Conservation (phyloP, 2,888 invertebrate species). For the Ferrisia virgata region DNA sequence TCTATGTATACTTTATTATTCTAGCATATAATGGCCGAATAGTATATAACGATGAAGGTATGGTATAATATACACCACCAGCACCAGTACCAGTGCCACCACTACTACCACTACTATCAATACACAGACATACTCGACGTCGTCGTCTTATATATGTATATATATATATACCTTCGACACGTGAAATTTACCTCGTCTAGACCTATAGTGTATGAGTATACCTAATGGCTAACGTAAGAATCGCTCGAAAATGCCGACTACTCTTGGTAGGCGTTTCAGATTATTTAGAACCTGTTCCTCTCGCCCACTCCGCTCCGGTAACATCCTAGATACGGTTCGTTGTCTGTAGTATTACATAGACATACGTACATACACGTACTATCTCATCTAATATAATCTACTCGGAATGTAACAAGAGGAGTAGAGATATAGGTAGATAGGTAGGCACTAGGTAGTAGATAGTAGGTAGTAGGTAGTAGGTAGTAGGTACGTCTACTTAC, state of each 20-base stretch:
- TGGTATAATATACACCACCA: too few species aligned
- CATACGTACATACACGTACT: too few species aligned
- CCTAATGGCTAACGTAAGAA: conserved; percentile 1
- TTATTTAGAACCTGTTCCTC: not conserved
- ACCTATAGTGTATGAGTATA: too few species aligned
- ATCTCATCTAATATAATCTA: not conserved
- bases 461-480: too few species aligned
- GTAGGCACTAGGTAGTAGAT: too few species aligned
- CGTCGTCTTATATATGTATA: too few species aligned
- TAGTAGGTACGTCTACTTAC: too few species aligned
- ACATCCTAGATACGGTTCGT: not conserved
- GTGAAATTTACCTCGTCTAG: conserved; percentile 16
- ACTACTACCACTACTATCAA: too few species aligned
- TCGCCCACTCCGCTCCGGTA: not conserved
- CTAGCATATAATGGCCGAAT: not conserved
- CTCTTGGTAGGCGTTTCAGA: not conserved
- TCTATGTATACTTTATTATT: not conserved
- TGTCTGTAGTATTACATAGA: not conserved
- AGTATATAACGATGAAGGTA: not conserved
- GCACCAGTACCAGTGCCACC: too few species aligned
- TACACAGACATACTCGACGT: not conserved
- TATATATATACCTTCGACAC: not conserved
- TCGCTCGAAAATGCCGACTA: not conserved
- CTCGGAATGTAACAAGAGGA: not conserved
- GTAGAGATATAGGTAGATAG: not conserved